A percentile compares a stretch with the other conserved stretches of the same genome.
Evolutionary conservation across 2,888 invertebrate genomes (phyloP).

Genomic region (Camptogramma bilineatum): DNA sequence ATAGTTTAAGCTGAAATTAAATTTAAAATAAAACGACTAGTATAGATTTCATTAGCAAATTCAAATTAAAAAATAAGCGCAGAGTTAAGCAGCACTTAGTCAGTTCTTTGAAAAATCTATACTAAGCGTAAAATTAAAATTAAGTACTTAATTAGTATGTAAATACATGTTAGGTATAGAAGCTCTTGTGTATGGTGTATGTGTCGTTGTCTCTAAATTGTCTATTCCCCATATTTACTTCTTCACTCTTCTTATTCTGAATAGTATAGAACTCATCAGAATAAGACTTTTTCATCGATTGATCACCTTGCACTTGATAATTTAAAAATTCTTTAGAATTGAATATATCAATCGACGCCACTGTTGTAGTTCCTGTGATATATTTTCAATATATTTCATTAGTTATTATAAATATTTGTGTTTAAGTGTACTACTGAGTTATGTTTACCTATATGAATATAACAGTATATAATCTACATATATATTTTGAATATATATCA

Average conservation of each 20-base stretch:
- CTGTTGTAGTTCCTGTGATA: constrained; percentile 43
- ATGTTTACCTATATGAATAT: constrained; percentile 5
- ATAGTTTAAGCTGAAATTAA: neutral
- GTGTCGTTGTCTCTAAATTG: constrained; percentile 82
- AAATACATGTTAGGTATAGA: constrained; percentile 59
- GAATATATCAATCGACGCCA: constrained; percentile 34
- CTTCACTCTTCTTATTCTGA: constrained; percentile 12
- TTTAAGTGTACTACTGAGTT: constrained; percentile 4
- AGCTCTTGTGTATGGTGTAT: constrained; percentile 79
- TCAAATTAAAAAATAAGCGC: constrained; percentile 52
- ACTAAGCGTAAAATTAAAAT: constrained; percentile 49
- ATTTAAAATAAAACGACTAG: constrained; percentile 44
- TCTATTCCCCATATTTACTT: constrained; percentile 54
- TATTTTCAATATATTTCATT: constrained; percentile 43
- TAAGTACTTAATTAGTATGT: constrained; percentile 34
- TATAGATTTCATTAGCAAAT: constrained; percentile 50
- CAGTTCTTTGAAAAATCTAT: constrained; percentile 70
- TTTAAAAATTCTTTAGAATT: neutral
- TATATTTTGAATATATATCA: constrained; percentile 43
- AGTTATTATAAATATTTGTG: neutral
- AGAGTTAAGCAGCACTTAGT: constrained; percentile 73
- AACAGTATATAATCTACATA: neutral
- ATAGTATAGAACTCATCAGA: constrained; percentile 16
- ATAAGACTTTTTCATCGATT: constrained; percentile 26
- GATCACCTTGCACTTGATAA: neutral